Percentiles rank a stretch among this genome's conserved stretches.
These are phyloP conservation scores for Oceanodroma leucorhoa DNA, from an alignment of 2,797 vertebrate genomes.

Conservation along the genomic window DNA sequence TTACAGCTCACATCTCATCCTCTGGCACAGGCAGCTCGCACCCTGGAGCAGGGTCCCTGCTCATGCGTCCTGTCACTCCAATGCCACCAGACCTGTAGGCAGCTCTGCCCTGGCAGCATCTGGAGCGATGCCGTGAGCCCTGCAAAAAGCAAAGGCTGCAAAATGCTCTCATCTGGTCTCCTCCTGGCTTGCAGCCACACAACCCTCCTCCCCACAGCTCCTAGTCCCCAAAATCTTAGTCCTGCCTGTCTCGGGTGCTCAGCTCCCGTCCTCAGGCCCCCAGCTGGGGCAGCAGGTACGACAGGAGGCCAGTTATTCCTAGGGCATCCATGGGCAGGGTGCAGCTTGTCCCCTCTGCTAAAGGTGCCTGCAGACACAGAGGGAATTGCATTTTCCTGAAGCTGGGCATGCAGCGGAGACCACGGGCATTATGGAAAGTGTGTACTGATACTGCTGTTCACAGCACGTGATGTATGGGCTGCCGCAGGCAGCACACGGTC, in stretches of 20 bases:
- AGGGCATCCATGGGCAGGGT: background rate
- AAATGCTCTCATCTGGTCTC: background rate
- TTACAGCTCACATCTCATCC: background rate
- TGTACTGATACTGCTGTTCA: background rate
- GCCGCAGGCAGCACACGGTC: background rate
- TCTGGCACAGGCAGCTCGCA: rapidly evolving
- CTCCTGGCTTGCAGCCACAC: background rate
- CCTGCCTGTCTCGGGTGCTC: background rate
- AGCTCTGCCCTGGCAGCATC: background rate
- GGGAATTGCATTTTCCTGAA: background rate
- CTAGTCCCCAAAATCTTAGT: background rate
- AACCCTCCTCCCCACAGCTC: background rate
- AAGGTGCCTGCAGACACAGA: background rate
- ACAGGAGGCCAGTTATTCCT: background rate
- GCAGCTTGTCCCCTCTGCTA: background rate
- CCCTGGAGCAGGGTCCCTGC: background rate
- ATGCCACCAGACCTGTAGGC: background rate
- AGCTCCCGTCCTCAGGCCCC: background rate
- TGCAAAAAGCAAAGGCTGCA: background rate
- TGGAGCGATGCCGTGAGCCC: rapidly evolving
- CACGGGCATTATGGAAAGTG: background rate
- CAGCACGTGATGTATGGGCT: background rate
- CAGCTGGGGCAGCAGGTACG: background rate
- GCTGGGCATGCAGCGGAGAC: background rate
- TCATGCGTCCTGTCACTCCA: background rate